Conservation (phyloP, 2,113 vertebrate genomes). For the Guaruba guarouba region DNA sequence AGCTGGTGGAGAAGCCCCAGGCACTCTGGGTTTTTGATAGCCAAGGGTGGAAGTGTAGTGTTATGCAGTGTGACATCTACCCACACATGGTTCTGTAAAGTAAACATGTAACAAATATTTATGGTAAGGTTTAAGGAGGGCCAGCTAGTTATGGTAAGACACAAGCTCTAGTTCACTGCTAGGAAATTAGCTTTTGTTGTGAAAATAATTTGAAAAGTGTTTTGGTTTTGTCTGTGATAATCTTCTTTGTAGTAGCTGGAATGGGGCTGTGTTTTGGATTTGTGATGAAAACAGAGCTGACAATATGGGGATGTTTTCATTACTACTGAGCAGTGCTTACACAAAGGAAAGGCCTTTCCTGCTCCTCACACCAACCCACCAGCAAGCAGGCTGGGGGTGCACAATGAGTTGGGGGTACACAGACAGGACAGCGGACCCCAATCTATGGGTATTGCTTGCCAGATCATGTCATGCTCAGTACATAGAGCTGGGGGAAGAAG, state of each 20-base stretch:
- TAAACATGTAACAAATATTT: background rate
- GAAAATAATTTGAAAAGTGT: background rate
- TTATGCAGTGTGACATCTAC: constrained; percentile 89
- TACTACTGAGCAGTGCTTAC: background rate
- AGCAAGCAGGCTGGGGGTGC: background rate
- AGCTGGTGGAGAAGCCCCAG: constrained; percentile 87
- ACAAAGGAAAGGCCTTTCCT: background rate
- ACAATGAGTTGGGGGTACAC: background rate
- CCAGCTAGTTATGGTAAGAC: background rate
- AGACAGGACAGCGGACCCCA: background rate
- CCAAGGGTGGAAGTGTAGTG: constrained; percentile 85
- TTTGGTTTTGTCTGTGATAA: background rate
- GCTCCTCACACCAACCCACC: background rate
- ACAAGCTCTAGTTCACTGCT: background rate
- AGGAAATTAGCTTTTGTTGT: background rate
- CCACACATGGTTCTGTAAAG: constrained; percentile 86
- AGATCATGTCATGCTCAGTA: background rate
- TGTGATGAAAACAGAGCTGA: background rate
- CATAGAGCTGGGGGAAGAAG: background rate
- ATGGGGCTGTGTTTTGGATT: background rate
- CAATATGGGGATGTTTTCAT: background rate
- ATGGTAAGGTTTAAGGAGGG: background rate
- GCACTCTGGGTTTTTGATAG: constrained; percentile 89
- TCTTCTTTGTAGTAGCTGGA: background rate
- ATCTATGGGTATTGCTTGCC: background rate